These are phyloP conservation scores for Saccostrea cuccullata DNA, from an alignment of 1,140 invertebrate genomes.

Conservation along the genomic window DNA sequence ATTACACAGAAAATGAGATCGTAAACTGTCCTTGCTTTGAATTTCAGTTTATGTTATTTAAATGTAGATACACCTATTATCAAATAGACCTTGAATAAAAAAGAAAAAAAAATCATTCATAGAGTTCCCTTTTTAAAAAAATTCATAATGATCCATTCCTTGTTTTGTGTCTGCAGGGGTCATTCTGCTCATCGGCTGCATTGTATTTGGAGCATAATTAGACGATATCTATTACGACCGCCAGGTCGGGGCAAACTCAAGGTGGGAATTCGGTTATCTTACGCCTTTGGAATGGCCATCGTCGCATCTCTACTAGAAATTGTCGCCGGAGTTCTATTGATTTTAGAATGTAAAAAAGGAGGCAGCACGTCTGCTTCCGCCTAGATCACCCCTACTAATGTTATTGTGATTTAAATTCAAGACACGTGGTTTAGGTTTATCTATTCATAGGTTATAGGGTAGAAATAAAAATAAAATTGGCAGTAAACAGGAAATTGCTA, in stretches of 20 bases:
- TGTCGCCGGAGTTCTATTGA: slow-evolving; percentile 42
- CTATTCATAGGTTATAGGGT: too few species aligned
- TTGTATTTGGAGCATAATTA: slow-evolving; percentile 47
- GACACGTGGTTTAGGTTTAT: neutral
- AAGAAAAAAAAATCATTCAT: too few species aligned
- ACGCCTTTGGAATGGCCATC: slow-evolving; percentile 48
- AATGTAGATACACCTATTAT: too few species aligned
- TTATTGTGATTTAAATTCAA: neutral
- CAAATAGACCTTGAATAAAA: too few species aligned
- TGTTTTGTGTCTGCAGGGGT: slow-evolving; percentile 40
- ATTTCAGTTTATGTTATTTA: too few species aligned
- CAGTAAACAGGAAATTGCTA: too few species aligned
- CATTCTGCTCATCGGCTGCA: slow-evolving; percentile 40
- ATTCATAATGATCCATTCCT: too few species aligned
- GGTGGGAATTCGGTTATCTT: slow-evolving; percentile 17
- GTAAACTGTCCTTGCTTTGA: too few species aligned
- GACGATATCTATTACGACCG: slow-evolving; percentile 34
- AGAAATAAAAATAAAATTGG: too few species aligned
- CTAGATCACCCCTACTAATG: neutral
- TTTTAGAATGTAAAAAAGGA: slow-evolving; percentile 44
- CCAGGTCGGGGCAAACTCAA: neutral
- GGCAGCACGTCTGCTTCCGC: slow-evolving; percentile 38
- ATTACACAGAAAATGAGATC: too few species aligned
- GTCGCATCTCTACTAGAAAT: slow-evolving; percentile 46
- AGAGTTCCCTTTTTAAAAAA: too few species aligned